A percentile compares a stretch with the other conserved stretches of the same genome.
phyloP scores from a whole-genome alignment of 2,888 invertebrate species.

The Bombyx huttoni region DNA sequence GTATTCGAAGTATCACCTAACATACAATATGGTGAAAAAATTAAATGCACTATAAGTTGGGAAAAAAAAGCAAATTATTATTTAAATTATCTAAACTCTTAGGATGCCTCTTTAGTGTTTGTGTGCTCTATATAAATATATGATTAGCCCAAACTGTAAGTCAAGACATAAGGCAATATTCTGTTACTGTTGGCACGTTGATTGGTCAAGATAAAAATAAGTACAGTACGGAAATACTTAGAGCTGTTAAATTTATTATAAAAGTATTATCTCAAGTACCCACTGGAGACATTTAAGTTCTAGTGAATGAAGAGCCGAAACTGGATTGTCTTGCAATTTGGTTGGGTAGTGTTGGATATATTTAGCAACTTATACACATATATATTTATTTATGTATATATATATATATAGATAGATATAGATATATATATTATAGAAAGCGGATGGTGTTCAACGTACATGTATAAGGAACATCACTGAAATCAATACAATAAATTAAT shows the following conservation, averaged over 20 bases:
- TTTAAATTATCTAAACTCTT: neutral
- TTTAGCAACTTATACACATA: constrained; percentile 29
- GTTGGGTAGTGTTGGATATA: constrained; percentile 31
- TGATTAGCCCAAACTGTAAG: constrained; percentile 51
- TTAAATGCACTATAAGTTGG: constrained; percentile 10
- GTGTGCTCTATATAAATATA: constrained; percentile 2
- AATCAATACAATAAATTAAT: constrained; percentile 42
- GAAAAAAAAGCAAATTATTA: neutral
- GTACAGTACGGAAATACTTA: too few relatives aligned
- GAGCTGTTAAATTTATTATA: too few relatives aligned
- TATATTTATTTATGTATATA: constrained; percentile 6
- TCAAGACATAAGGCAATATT: constrained; percentile 21
- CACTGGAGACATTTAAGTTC: neutral
- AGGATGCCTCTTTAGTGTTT: neutral
- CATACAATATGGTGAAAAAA: neutral
- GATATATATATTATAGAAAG: constrained; percentile 57
- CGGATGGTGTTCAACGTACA: constrained; percentile 68
- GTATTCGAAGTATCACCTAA: neutral
- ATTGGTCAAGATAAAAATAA: neutral
- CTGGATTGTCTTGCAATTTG: constrained; percentile 46
- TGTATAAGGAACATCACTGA: constrained; percentile 54
- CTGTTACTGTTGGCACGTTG: constrained; percentile 4
- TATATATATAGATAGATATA: constrained; percentile 70
- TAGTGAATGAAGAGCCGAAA: neutral
- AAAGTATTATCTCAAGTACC: too few relatives aligned